These are phyloP conservation scores for Drosophila meridionalis DNA, from an alignment of 2,888 invertebrate genomes.

Conservation along the genomic window DNA sequence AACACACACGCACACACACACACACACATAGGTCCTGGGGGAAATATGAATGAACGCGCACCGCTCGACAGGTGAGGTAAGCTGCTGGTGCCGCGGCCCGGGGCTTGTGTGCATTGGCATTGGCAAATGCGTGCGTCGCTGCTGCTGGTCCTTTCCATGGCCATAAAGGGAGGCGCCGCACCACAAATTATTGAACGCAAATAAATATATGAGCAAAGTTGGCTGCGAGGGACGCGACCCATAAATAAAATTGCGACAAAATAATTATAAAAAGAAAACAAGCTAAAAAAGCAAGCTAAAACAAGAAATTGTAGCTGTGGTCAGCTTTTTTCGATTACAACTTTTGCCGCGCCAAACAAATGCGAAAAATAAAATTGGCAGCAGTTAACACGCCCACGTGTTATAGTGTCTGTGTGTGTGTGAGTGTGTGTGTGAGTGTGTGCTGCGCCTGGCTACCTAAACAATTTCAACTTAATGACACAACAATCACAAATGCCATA, in stretches of 20 bases:
- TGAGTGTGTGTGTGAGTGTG: slow-evolving; percentile 27
- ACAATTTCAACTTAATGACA: slow-evolving; percentile 81
- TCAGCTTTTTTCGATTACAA: slow-evolving; percentile 78
- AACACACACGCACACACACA: slow-evolving; percentile 12
- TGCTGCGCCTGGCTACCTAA: slow-evolving; percentile 61
- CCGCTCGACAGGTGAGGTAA: slow-evolving; percentile 50
- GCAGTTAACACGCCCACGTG: slow-evolving; percentile 56
- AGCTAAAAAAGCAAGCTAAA: slow-evolving; percentile 12
- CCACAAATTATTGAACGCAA: slow-evolving; percentile 78
- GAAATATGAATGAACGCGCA: slow-evolving; percentile 75
- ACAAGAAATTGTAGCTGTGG: slow-evolving; percentile 29
- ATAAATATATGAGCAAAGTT: slow-evolving; percentile 57
- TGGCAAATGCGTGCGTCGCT: slow-evolving; percentile 41
- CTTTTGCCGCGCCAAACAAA: slow-evolving; percentile 58
- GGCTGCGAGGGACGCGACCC: slow-evolving; percentile 37
- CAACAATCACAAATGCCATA: slow-evolving; percentile 81
- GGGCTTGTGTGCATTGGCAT: slow-evolving; percentile 18
- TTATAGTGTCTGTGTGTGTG: slow-evolving; percentile 12
- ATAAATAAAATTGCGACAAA: slow-evolving; percentile 74
- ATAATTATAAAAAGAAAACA: slow-evolving; percentile 64
- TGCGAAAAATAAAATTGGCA: slow-evolving; percentile 68
- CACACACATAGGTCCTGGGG: slow-evolving; percentile 61
- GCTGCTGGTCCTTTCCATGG: slow-evolving; percentile 66
- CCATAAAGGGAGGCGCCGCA: slow-evolving; percentile 69
- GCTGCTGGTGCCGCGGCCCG: slow-evolving; percentile 29